Evolutionary conservation across 2,888 invertebrate species (phyloP).

Genomic region (Reticulitermes lucifugus): DNA sequence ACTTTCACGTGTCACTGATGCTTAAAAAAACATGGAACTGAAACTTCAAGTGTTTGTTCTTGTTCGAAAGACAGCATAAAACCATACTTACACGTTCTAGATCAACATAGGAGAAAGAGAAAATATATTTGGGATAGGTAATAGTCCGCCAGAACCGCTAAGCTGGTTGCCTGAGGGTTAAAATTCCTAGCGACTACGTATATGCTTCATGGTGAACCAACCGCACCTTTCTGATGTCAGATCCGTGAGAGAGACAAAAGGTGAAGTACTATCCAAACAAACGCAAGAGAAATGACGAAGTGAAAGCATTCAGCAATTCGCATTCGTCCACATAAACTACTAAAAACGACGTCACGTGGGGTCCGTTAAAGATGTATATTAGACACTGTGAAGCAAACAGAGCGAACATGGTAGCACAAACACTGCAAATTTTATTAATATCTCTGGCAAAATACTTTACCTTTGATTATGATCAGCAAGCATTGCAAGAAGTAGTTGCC

Average conservation of each 20-base stretch:
- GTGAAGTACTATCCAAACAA: neutral
- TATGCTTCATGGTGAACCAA: slow-evolving; percentile 3
- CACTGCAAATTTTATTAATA: neutral
- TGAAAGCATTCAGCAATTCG: neutral
- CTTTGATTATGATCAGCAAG: neutral
- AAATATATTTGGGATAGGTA: neutral
- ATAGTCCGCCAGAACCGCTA: slow-evolving; percentile 6
- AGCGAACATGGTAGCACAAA: too few relatives aligned
- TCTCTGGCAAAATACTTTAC: neutral
- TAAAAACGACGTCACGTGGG: neutral
- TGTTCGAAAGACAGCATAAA: too few relatives aligned
- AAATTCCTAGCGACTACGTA: slow-evolving; percentile 11
- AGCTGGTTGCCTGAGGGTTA: slow-evolving; percentile 4
- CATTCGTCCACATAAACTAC: neutral
- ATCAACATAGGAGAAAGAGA: neutral
- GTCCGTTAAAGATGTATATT: neutral
- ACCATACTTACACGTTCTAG: too few relatives aligned
- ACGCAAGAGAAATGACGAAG: neutral
- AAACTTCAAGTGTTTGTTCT: too few relatives aligned
- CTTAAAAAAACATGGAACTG: too few relatives aligned
- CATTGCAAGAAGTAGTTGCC: slow-evolving; percentile 1
- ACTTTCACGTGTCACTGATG: too few relatives aligned
- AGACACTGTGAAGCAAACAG: too few relatives aligned
- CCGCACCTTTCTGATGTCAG: slow-evolving; percentile 24
- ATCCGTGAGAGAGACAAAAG: slow-evolving; percentile 6